Percentiles rank a stretch among this genome's conserved stretches.
Evolutionary conservation across 2,113 vertebrate species (phyloP).

Genomic region (Apteryx mantelli): DNA sequence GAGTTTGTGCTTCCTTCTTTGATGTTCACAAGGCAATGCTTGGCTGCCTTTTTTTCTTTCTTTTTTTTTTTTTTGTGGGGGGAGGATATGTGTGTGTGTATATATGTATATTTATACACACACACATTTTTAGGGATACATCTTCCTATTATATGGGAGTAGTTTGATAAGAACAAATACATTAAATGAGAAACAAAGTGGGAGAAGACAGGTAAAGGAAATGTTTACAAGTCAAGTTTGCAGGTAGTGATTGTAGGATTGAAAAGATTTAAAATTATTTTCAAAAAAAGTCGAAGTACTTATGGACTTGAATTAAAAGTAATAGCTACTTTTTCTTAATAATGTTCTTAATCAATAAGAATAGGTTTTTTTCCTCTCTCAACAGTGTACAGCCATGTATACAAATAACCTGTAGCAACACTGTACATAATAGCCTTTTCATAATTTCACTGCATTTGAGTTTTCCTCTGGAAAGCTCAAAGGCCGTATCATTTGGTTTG

Average conservation of each 20-base stretch:
- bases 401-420: background rate
- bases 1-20: background rate
- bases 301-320: background rate
- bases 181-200: background rate
- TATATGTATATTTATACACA: too few relatives aligned
- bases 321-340: background rate
- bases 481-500: constrained; percentile 74
- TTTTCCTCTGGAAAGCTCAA: constrained; percentile 68
- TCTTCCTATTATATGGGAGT: background rate
- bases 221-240: background rate
- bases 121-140: background rate
- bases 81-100: too few relatives aligned
- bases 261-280: background rate
- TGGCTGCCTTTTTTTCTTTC: background rate
- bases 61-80: background rate
- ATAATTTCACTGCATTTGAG: constrained; percentile 54
- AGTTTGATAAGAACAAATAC: background rate
- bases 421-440: constrained; percentile 38
- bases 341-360: background rate
- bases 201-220: background rate
- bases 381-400: background rate
- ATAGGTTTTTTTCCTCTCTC: background rate
- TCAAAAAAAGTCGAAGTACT: background rate
- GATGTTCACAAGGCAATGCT: background rate
- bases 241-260: background rate